Percentiles rank a stretch among this genome's conserved stretches.
phyloP scores from a whole-genome alignment of 2,888 invertebrate species.

The Drosophila crucigera region DNA sequence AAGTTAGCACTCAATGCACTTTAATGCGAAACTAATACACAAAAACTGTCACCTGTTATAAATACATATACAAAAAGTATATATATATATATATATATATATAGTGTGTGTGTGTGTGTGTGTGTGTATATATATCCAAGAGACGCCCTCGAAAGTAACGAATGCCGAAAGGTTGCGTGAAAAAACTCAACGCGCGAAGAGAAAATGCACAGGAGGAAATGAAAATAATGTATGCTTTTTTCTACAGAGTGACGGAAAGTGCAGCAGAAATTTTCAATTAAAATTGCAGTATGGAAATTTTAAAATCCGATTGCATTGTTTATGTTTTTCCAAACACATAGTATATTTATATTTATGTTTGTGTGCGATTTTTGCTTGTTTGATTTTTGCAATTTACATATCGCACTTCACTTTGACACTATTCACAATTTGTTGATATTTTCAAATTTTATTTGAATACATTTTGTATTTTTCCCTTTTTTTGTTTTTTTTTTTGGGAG shows the following conservation, averaged over 20 bases:
- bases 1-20: conserved; percentile 51
- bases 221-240: conserved; percentile 18
- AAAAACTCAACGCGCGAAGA: conserved; percentile 24
- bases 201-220: conserved; percentile 7
- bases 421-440: conserved; percentile 16
- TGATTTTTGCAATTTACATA: conserved; percentile 21
- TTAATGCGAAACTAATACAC: conserved; percentile 59
- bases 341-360: conserved; percentile 1
- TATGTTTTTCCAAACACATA: conserved; percentile 13
- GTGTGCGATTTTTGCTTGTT: conserved; percentile 3
- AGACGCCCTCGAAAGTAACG: conserved; percentile 30
- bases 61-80: conserved; percentile 8
- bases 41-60: conserved; percentile 24
- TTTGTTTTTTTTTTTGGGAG: conserved; percentile 9
- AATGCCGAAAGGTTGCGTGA: conserved; percentile 30
- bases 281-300: conserved; percentile 7
- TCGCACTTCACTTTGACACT: conserved; percentile 54
- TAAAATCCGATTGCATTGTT: conserved; percentile 34
- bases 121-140: conserved; percentile 39
- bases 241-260: conserved; percentile 14
- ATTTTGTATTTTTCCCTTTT: background rate
- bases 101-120: conserved; percentile 3
- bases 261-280: conserved; percentile 25
- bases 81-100: background rate
- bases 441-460: conserved; percentile 1